These are phyloP conservation scores for Diprion similis DNA, from an alignment of 1,140 invertebrate genomes.

Conservation along the genomic window DNA sequence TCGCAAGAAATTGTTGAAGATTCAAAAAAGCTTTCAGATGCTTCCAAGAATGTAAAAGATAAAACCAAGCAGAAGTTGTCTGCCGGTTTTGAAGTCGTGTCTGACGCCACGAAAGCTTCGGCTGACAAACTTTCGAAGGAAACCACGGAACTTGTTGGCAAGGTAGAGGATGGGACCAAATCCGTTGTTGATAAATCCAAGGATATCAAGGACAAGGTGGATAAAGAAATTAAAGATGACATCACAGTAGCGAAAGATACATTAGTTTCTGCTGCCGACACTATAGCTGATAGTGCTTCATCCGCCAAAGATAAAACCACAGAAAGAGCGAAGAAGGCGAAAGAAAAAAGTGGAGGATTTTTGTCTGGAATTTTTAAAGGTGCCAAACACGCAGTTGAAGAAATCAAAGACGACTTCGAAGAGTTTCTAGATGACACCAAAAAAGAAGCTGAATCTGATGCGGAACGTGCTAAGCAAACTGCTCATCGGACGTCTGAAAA, in stretches of 20 bases:
- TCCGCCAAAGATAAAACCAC: conserved; percentile 34
- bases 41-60: conserved; percentile 12
- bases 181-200: neutral
- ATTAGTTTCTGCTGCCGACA: neutral
- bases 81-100: conserved; percentile 16
- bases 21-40: neutral
- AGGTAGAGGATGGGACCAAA: neutral
- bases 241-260: conserved; percentile 19
- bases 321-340: conserved; percentile 32
- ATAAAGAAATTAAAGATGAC: conserved; percentile 15
- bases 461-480: neutral
- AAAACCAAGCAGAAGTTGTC: conserved; percentile 19
- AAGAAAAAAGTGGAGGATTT: conserved; percentile 27
- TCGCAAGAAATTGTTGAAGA: conserved; percentile 10
- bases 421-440: neutral
- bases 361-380: conserved; percentile 30
- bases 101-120: conserved; percentile 16
- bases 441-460: conserved; percentile 25
- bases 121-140: conserved; percentile 22
- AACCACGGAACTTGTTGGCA: neutral
- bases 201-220: conserved; percentile 17
- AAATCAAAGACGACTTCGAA: conserved; percentile 6
- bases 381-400: conserved; percentile 14
- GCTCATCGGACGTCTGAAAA: neutral
- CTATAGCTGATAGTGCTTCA: conserved; percentile 24